Evolutionary conservation across 2,888 invertebrate species (phyloP), one percentile per base, ranked within the genome.

Genomic region (Sicus ferrugineus): DNA sequence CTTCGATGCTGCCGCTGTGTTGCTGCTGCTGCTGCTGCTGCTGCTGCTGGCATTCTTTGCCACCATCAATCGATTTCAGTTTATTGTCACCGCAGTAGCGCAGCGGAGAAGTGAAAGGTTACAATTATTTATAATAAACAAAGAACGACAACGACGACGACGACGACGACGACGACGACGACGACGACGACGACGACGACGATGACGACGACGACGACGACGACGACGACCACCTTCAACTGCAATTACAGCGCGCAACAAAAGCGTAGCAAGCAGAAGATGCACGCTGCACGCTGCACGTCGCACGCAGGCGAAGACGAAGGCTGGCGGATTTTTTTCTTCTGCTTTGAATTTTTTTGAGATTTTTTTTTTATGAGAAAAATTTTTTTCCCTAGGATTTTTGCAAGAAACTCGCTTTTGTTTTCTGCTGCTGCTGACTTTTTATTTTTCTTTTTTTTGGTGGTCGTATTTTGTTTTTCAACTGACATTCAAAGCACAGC

Each of bases 101-200:
- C 23, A 23, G 23, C 21, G 42, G 38, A 59, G 67, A 59, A 67
- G 67, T 67, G 67, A 67, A 67, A 59, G 67, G 46, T 67, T 67
- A 67, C 58, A 58, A 59, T 67, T 67, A 67, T 59, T 48, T 59
- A 46, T 46, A 54, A 56, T 30, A 58, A 46, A 34, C 28, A 30
- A 65, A 9, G 34, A 52, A 52, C 6, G 3, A 50, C 52, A 19
- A 9, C 19, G 42, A 38, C 9, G 2, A n/a, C 16, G 14, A 14
- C 16, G 30, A 3, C 4, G 14, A 19, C 34, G 31, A 50, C 16
- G 3, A 46, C 50, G 9, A 19, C 9, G 23, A 38, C 1, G 7
- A 42, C 31, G 54, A n/a, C 21, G n/a, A 16, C 6, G 1, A 38
- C 9, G 2, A 21, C 19, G 6, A 9, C 21, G 23, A 5, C 9